Percentiles rank a stretch among this genome's conserved stretches.
phyloP scores from a whole-genome alignment of 2,113 vertebrate species.

The Isurus oxyrinchus region DNA sequence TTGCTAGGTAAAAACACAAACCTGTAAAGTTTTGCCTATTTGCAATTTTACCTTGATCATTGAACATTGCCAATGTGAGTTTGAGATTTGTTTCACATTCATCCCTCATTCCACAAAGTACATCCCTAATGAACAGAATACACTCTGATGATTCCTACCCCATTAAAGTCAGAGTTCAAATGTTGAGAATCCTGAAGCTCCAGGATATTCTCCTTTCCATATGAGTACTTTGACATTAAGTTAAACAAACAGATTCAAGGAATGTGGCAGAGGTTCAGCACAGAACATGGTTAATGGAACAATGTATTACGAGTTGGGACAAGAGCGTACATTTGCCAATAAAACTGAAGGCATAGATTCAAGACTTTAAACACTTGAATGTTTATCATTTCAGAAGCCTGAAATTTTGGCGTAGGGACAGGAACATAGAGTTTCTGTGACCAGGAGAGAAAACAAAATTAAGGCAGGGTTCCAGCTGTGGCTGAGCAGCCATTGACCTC shows the following conservation, averaged over 20 bases:
- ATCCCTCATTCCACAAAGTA: background rate
- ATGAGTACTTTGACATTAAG: background rate
- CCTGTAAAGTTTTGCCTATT: background rate
- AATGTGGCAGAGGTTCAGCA: background rate
- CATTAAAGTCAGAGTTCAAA: background rate
- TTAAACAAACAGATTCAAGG: background rate
- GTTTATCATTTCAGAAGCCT: background rate
- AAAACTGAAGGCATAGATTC: background rate
- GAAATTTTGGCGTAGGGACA: background rate
- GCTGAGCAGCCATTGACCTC: background rate
- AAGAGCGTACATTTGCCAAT: background rate
- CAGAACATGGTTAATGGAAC: background rate
- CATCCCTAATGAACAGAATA: background rate
- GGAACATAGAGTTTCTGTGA: background rate
- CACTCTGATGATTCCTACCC: background rate
- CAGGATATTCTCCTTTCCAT: background rate
- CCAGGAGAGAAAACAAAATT: background rate
- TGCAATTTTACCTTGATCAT: background rate
- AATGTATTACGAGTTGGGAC: background rate
- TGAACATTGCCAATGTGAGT: background rate
- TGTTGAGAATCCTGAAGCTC: background rate
- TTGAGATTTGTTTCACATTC: background rate
- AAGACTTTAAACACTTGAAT: background rate
- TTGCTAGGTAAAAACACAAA: background rate
- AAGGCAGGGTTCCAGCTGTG: background rate